Base-by-base conservation (phyloP, 2,113 vertebrate genomes). In the Emydura subglobosa region DNA sequence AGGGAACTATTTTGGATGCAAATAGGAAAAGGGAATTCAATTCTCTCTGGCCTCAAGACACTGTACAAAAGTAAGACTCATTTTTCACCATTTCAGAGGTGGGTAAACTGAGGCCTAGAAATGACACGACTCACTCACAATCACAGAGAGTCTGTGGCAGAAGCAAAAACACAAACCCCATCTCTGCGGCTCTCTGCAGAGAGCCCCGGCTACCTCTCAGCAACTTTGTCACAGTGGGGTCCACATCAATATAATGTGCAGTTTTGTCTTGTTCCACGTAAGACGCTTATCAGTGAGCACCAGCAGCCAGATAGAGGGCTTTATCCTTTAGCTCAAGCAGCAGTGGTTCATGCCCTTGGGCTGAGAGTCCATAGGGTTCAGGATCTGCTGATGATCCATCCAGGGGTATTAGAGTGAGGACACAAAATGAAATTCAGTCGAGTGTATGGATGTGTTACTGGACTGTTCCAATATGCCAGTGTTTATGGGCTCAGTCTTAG, bases 1-100 rank as follows among this genome's bases (percentile, higher is more conserved):
- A 83, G 54, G 76, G 51, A 90, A 94, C 88, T 79, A 29, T 17
- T 79, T 34, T 44, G 25, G 86, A 86, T 83, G 50, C 5, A 91
- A 82, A 81, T 81, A 42, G 79, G 89, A 94, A 91, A 39, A 5
- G 5, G 91, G 68, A 80, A 9, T 79, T 85, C n/a, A 87, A 53
- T 74, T 80, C 31, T 53, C 51, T 53, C 16, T 53, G 12, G 42
- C 42, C 72, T 76, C 39, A 25, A 44, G 72, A 13, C 39, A 44
- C 42, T 76, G n/a, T 44, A 10, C 39, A 44, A 24, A 44, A 13
- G 22, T 44, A 44, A 76, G 72, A 13, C 44, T 25, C 22, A 17
- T 25, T 44, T 44, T 25, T 44, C 9, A 25, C 72, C n/a, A 25
- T 74, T 42, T 42, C 42, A 72, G n/a, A 42, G 21, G n/a, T 72